Conservation (phyloP, 1,140 invertebrate species). For the Asobara japonica region DNA sequence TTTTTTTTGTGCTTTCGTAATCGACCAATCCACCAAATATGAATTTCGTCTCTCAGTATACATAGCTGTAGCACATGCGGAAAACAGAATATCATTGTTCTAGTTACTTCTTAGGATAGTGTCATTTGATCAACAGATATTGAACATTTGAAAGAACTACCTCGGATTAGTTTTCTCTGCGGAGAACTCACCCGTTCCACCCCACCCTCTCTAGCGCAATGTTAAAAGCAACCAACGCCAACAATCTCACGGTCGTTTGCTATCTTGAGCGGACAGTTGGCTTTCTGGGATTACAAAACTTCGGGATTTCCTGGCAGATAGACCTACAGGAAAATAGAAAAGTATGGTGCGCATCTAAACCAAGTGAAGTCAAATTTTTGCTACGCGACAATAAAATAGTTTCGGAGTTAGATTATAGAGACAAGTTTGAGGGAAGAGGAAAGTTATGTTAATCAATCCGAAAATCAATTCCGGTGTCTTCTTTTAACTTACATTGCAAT, state of each 20-base stretch:
- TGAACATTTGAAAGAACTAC: background rate
- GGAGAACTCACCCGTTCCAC: background rate
- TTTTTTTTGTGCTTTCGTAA: too few species aligned
- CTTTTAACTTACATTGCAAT: too few species aligned
- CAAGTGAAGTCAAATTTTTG: too few species aligned
- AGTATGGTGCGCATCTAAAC: background rate
- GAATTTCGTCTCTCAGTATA: too few species aligned
- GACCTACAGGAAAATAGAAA: background rate
- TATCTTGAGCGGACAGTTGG: conserved; percentile 24
- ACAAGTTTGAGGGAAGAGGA: background rate
- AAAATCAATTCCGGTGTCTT: too few species aligned
- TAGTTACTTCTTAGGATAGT: background rate
- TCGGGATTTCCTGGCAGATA: conserved; percentile 8
- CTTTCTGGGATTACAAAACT: conserved; percentile 25
- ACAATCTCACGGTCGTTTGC: background rate
- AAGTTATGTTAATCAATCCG: background rate
- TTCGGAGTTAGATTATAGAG: too few species aligned
- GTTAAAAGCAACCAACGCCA: background rate
- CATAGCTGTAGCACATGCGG: too few species aligned
- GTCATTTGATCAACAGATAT: conserved; percentile 9
- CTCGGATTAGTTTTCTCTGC: too few species aligned
- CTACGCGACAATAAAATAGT: too few species aligned
- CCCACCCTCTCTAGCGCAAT: background rate
- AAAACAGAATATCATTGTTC: too few species aligned
- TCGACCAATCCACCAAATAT: too few species aligned